Base-by-base conservation (phyloP, 2,888 invertebrate species). In the Conomelus anceps region DNA sequence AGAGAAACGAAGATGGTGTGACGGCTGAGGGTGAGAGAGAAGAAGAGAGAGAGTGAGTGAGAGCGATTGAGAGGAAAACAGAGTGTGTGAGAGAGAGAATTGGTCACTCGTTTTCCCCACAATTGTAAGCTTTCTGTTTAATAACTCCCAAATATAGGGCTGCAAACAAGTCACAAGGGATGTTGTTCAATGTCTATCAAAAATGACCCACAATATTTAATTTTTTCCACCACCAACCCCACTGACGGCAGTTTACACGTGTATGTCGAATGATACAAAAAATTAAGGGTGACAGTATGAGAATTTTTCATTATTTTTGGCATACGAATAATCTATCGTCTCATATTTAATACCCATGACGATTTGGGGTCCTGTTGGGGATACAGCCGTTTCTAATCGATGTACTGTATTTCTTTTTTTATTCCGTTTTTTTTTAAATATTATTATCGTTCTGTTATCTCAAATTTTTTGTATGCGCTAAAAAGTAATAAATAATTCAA, bases 1-100 rank as follows among this genome's bases (percentile, higher is more conserved):
- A 34, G 34, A 34, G 34, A 17, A 34, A n/a, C n/a, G n/a, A n/a
- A n/a, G n/a, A n/a, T n/a, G n/a, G n/a, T n/a, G n/a, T n/a, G n/a
- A n/a, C n/a, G n/a, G n/a, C n/a, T n/a, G n/a, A n/a, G n/a, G n/a
- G n/a, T n/a, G n/a, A n/a, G n/a, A 1, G 34, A 63, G n/a, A 63
- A 63, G n/a, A n/a, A 1, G n/a, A 26, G 86, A 86, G n/a, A 86
- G 86, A 86, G 95, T 93, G 95, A 94, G 86, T 22, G 26, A 23
- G 24, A 22, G 24, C 23, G 22, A 86, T n/a, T 23, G 86, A 23
- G 86, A 86, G 86, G 20, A 26, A 86, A 22, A 23, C 7, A 86
- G 86, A 86, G 86, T 24, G 86, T 24, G 23, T 11, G 86, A 26
- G 23, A 23, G 85, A 85, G 85, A 85, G 85, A 85, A 17, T 20